A percentile compares a stretch with the other conserved stretches of the same genome.
phyloP scores from a whole-genome alignment of 2,888 invertebrate genomes.

The Anthoptus insignis region DNA sequence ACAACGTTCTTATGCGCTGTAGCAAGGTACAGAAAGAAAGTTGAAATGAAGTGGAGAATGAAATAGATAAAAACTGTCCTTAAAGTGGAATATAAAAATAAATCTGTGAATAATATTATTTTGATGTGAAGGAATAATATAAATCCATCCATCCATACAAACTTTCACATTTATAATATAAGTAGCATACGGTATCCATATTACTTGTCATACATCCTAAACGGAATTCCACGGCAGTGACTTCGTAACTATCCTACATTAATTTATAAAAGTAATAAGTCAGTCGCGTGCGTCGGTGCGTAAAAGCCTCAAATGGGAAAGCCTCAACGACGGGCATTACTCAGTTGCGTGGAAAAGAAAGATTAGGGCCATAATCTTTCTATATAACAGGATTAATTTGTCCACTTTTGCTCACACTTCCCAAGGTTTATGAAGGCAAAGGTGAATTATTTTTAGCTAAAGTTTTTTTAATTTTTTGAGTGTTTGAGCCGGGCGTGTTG shows the following conservation, averaged over 20 bases:
- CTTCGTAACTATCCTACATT: constrained; percentile 13
- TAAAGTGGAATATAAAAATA: too few species aligned
- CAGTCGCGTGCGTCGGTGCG: constrained; percentile 16
- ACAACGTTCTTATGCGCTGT: too few species aligned
- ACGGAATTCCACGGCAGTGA: not conserved
- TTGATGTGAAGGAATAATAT: too few species aligned
- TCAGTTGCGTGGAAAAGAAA: constrained; percentile 37
- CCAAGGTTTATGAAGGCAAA: constrained; percentile 9
- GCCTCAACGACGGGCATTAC: constrained; percentile 31
- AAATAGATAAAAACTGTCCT: too few species aligned
- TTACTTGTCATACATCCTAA: not conserved
- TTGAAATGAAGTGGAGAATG: too few species aligned
- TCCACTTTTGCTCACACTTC: constrained; percentile 30
- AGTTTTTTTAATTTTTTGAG: not conserved
- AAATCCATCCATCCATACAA: too few species aligned
- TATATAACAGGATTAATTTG: constrained; percentile 35
- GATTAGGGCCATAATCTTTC: constrained; percentile 34
- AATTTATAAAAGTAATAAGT: constrained; percentile 34
- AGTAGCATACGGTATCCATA: too few species aligned
- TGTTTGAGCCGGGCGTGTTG: too few species aligned
- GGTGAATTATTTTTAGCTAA: constrained; percentile 14
- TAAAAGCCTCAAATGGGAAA: constrained; percentile 30
- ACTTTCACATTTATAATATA: too few species aligned
- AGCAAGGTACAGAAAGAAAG: too few species aligned
- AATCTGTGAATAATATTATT: too few species aligned